Evolutionary conservation across 53 echinoderm and acorn worm genomes (phyloP), one percentile per base, ranked within the genome.

Genomic region (Stichopus horrens): DNA sequence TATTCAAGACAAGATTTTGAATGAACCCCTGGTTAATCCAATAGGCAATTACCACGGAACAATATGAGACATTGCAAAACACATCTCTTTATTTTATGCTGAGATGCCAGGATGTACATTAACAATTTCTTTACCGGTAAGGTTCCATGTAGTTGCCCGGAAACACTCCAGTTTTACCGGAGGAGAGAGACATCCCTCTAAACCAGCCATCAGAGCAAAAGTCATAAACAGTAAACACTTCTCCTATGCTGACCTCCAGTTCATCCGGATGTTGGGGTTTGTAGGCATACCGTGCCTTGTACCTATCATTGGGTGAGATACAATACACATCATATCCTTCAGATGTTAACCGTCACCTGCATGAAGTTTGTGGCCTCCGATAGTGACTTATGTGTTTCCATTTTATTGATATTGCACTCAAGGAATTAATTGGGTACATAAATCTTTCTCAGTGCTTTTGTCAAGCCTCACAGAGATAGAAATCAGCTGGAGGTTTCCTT

Each of bases 81-180:
- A 37, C 37, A 37, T 37, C 37, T 37, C 37, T 37, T 2, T 37
- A 37, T 37, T 37, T 37, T 37, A 37, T 37, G 37, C 37, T 37
- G 37, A 37, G 0, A 37, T 37, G 37, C 37, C 37, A 37, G 37
- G 37, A 86, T 58, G 76, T 53, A 53, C 55, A 74, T 52, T 87
- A 18, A 88, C 5, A 88, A 37, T 11, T 68, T n/a, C 18, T 68
- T 85, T 89, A 97, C 97, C 92, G 94, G 92, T 97, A 97, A 4
- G 92, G 77, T 79, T 97, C 94, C 91, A 95, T 94, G 87, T 97
- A 97, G 87, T 97, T 97, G 55, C 97, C 97, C 74, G 97, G 95
- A 82, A 97, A 95, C 23, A 97, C 95, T n/a, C 97, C 95, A 18
- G 92, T 83, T 75, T 91, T 90, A 13, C 97, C 97, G 9, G 90